phyloP scores from a whole-genome alignment of 2,888 invertebrate species.

The Myopa tessellatipennis region DNA sequence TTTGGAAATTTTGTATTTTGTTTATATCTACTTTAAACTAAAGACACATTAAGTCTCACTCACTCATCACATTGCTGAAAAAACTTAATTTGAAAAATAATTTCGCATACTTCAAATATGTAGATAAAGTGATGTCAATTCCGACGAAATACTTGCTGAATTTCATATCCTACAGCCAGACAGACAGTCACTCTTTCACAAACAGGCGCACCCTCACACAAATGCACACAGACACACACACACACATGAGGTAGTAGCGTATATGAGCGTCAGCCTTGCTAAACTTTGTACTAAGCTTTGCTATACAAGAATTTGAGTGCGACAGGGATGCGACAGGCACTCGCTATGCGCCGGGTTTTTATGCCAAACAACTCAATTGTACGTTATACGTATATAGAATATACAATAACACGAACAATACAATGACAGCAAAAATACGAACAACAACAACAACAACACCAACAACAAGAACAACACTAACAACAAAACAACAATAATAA shows the following conservation, averaged over 20 bases:
- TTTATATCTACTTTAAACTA: too few species aligned
- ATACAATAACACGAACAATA: background rate
- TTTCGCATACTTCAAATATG: too few species aligned
- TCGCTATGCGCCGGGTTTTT: background rate
- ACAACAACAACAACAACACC: too few species aligned
- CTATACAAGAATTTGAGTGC: background rate
- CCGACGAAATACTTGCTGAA: background rate
- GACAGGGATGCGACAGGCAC: background rate
- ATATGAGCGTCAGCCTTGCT: background rate
- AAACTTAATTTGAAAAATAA: too few species aligned
- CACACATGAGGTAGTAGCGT: slow-evolving; percentile 10
- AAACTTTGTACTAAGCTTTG: background rate
- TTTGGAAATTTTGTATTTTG: too few species aligned
- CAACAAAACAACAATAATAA: background rate
- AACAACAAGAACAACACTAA: background rate
- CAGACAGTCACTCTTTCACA: too few species aligned
- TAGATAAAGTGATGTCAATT: too few species aligned
- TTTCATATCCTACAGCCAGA: background rate
- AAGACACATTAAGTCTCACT: too few species aligned
- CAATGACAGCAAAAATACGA: background rate
- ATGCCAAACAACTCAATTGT: background rate
- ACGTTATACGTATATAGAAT: background rate
- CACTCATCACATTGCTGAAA: too few species aligned
- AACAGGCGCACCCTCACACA: too few species aligned
- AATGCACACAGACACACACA: slow-evolving; percentile 12